A percentile compares a stretch with the other conserved stretches of the same genome.
These are phyloP conservation scores for Cephalopholis sonnerati DNA, from an alignment of 2,113 vertebrate genomes.

Conservation along the genomic window DNA sequence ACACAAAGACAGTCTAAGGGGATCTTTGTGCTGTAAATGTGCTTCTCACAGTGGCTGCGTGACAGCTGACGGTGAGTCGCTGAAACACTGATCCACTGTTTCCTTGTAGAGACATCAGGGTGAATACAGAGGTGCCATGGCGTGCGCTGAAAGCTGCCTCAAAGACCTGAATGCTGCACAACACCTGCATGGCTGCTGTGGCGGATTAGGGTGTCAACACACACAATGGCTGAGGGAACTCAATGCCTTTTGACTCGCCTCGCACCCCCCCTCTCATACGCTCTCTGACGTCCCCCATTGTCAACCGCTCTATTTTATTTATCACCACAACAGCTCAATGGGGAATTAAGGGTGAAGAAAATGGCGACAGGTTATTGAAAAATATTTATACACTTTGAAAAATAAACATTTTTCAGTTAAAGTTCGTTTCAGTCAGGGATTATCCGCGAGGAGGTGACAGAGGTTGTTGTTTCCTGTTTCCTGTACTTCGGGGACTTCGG, in stretches of 20 bases:
- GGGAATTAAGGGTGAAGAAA: constrained; percentile 59
- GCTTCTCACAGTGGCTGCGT: constrained; percentile 72
- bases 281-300: constrained; percentile 66
- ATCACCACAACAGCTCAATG: constrained; percentile 61
- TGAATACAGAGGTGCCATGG: constrained; percentile 75
- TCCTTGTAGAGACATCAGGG: constrained; percentile 81
- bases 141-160: constrained; percentile 72
- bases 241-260: constrained; percentile 67
- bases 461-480: constrained; percentile 47
- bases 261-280: neutral
- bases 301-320: constrained; percentile 75
- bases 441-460: constrained; percentile 18
- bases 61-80: constrained; percentile 79
- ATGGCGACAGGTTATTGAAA: constrained; percentile 77
- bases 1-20: constrained; percentile 81
- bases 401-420: constrained; percentile 84
- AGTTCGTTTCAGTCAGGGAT: constrained; percentile 58
- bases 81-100: constrained; percentile 81
- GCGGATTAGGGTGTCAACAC: constrained; percentile 81
- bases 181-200: constrained; percentile 79
- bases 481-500: constrained; percentile 33
- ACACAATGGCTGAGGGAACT: constrained; percentile 76
- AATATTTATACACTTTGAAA: constrained; percentile 69
- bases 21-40: constrained; percentile 79
- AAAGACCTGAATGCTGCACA: constrained; percentile 78